Evolutionary conservation across 2,113 vertebrate genomes (phyloP).

Genomic region (Pollachius pollachius): DNA sequence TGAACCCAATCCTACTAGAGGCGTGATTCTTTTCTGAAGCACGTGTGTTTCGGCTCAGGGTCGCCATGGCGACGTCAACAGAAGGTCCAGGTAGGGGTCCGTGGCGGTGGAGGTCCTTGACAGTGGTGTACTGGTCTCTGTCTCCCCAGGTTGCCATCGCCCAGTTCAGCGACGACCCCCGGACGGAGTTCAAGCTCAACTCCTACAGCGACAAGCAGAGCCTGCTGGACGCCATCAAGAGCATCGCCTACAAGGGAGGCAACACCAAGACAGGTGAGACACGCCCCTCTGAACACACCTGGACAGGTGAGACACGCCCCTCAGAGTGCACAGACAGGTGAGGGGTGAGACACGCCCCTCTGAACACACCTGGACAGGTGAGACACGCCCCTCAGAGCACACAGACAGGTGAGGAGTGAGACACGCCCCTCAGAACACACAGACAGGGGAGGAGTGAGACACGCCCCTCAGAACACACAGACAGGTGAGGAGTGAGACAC

Average conservation of each 20-base stretch:
- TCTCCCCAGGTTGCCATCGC: slow-evolving; percentile 88
- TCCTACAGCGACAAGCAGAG: slow-evolving; percentile 84
- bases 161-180: slow-evolving; percentile 94
- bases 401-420: slow-evolving; percentile 81
- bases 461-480: no score
- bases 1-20: no score
- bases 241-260: slow-evolving; percentile 94
- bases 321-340: slow-evolving; percentile 94
- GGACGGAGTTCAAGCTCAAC: slow-evolving; percentile 92
- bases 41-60: no score
- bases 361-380: no score
- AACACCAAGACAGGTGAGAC: slow-evolving; percentile 92
- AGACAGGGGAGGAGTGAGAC: slow-evolving; percentile 61
- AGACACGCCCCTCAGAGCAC: slow-evolving; percentile 71
- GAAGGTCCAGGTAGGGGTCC: no score
- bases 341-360: neutral
- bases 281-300: no score
- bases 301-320: no score
- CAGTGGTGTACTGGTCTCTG: neutral
- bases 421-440: neutral
- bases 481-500: no score
- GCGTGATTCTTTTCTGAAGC: no score
- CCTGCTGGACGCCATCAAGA: slow-evolving; percentile 89
- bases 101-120: no score
- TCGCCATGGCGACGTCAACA: no score